phyloP scores from a whole-genome alignment of 1,140 invertebrate species.

The Frieseomelitta varia region DNA sequence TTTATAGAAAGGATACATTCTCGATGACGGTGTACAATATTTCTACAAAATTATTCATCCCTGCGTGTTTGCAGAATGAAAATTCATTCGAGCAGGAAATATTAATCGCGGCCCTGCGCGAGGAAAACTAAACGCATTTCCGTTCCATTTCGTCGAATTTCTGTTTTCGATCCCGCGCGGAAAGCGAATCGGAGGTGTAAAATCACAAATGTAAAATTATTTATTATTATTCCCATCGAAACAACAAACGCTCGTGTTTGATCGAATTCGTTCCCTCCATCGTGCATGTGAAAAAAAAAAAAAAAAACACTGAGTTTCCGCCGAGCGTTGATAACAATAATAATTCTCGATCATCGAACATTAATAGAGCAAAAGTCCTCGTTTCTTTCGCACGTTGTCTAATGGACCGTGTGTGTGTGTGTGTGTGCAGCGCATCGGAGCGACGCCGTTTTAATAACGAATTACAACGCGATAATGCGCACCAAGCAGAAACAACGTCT shows the following conservation, averaged over 20 bases:
- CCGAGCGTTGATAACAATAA: no score
- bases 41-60: neutral
- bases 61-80: neutral
- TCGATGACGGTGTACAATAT: neutral
- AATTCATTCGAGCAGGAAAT: neutral
- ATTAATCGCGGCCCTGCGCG: neutral
- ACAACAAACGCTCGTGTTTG: neutral
- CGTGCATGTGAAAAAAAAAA: neutral
- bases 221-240: neutral
- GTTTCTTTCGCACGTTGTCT: neutral
- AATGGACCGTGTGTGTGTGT: neutral
- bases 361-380: neutral
- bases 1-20: no score
- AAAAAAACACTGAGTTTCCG: neutral
- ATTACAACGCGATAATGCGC: constrained; percentile 7
- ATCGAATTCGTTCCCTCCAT: neutral
- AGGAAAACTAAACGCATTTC: neutral
- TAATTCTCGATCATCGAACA: neutral
- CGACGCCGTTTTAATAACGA: neutral
- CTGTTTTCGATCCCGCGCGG: neutral
- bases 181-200: no score
- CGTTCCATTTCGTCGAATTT: neutral
- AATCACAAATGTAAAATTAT: neutral
- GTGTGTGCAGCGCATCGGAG: neutral
- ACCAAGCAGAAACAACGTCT: constrained; percentile 5